Conservation (phyloP, 2,888 invertebrate genomes). For the Carpatolechia fugitivella region DNA sequence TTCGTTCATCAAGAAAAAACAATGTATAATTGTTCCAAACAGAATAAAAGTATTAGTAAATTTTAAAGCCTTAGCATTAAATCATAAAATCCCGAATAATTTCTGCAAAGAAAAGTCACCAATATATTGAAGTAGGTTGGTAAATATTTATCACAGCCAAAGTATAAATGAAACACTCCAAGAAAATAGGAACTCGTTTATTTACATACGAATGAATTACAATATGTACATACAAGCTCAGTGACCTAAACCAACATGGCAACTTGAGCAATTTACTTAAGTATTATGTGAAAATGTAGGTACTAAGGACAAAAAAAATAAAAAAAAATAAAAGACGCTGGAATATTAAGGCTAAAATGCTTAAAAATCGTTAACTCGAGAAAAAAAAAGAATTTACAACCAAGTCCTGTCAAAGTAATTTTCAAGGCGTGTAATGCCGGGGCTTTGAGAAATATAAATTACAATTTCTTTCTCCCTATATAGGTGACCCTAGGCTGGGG, state of each 20-base stretch:
- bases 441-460: constrained; percentile 24
- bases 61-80: too few species aligned
- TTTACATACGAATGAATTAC: constrained; percentile 54
- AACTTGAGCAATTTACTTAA: constrained; percentile 62
- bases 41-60: too few species aligned
- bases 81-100: too few species aligned
- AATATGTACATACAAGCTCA: constrained; percentile 62
- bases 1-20: too few species aligned
- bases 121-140: too few species aligned
- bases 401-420: constrained; percentile 28
- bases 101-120: too few species aligned
- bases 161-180: constrained; percentile 49
- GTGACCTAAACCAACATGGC: constrained; percentile 59
- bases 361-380: constrained; percentile 19
- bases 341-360: not conserved
- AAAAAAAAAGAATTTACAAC: constrained; percentile 21
- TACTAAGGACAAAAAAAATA: not conserved
- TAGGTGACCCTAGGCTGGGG: constrained; percentile 13
- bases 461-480: constrained; percentile 24
- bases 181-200: constrained; percentile 76
- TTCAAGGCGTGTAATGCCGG: constrained; percentile 21
- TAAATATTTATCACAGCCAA: not conserved
- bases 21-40: too few species aligned
- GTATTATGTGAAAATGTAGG: not conserved
- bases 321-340: not conserved